Evolutionary conservation across 2,113 vertebrate species (phyloP), one percentile per base, ranked within the genome.

Genomic region (Plestiodon gilberti): DNA sequence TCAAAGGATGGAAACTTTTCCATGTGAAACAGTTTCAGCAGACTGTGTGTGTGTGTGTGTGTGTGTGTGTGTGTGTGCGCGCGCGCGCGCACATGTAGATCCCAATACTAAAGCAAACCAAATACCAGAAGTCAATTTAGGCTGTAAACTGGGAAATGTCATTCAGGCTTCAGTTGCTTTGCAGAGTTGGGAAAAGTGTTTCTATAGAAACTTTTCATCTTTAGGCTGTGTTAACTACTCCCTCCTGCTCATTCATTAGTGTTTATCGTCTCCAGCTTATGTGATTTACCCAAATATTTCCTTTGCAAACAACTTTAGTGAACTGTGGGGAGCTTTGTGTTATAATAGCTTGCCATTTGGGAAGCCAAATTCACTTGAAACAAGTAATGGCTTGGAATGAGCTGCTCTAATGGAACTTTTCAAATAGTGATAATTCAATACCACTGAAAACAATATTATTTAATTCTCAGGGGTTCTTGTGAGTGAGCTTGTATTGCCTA

Each of bases 1-100:
- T 93, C 93, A 95, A 95, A 93, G 90, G 55, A 83, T 77, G 69
- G 89, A 89, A 92, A 82, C 28, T 89, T 84, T 89, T 88, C 85
- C 92, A 92, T 69, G 28, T 69, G 35, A 86, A 89, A 90, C 77
- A 85, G 89, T 84, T 80, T 69, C 30, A 71, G 67, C 0, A 8
- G 74, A 61, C 18, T 91, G 88, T 82, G 82, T 87, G n/a, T 43
- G n/a, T n/a, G n/a, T n/a, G n/a, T n/a, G n/a, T n/a, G n/a, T n/a
- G n/a, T n/a, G n/a, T n/a, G n/a, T n/a, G n/a, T n/a, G n/a, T n/a
- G n/a, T n/a, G n/a, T n/a, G n/a, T n/a, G n/a, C n/a, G n/a, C n/a
- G n/a, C n/a, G n/a, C n/a, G n/a, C n/a, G n/a, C n/a, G n/a, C n/a
- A n/a, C n/a, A n/a, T n/a, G 55, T 14, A 83, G 87, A 70, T 89